phyloP scores from a whole-genome alignment of 2,113 vertebrate species.

The Pygoscelis antarcticus region DNA sequence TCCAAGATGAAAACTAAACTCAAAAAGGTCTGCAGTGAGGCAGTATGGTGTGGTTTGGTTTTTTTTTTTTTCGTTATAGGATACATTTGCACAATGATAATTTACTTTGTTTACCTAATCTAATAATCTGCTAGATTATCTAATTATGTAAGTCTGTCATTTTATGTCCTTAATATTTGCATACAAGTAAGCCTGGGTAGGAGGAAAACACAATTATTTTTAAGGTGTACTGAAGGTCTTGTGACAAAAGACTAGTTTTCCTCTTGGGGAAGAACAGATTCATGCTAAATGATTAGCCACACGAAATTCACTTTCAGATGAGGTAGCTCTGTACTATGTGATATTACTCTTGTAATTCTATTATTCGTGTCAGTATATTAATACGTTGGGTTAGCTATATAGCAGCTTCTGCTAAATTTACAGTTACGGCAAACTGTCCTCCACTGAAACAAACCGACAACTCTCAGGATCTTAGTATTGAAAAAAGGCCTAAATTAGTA shows the following conservation, averaged over 20 bases:
- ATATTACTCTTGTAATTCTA: not conserved
- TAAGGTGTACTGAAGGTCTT: not conserved
- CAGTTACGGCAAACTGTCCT: not conserved
- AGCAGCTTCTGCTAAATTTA: not conserved
- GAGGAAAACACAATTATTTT: not conserved
- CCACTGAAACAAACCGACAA: not conserved
- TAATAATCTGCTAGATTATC: not conserved
- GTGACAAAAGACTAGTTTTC: not conserved
- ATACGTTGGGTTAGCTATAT: not conserved
- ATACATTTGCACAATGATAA: not conserved
- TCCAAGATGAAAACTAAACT: not conserved
- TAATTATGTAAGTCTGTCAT: not conserved
- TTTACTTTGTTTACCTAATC: not conserved
- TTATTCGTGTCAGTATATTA: not conserved
- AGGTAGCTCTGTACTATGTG: not conserved
- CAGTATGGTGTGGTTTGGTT: not conserved
- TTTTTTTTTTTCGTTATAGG: not conserved
- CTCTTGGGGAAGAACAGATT: not conserved
- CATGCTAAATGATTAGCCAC: not conserved
- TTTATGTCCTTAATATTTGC: not conserved
- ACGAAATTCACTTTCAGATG: not conserved
- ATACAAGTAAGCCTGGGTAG: not conserved
- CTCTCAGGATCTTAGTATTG: not conserved
- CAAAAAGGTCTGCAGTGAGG: not conserved
- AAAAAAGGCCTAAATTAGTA: not conserved